Evolutionary conservation across 1,140 invertebrate genomes (phyloP).

Genomic region (Drosophila ficusphila): DNA sequence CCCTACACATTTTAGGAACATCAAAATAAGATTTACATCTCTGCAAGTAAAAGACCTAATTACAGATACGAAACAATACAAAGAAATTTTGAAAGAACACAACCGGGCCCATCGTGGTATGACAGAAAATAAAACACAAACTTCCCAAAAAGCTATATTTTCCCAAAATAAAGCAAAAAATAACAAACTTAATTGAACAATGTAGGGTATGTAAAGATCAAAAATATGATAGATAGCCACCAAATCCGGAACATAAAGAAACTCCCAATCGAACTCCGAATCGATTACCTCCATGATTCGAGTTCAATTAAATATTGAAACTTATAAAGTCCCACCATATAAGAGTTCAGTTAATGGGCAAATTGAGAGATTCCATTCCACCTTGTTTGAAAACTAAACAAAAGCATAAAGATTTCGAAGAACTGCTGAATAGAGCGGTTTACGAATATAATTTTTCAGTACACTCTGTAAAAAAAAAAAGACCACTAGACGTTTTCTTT

Average conservation of each 20-base stretch:
- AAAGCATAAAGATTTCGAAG: constrained; percentile 4
- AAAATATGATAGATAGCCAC: constrained; percentile 18
- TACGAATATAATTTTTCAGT: constrained; percentile 39
- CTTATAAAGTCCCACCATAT: constrained; percentile 13
- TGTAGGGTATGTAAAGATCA: constrained; percentile 39
- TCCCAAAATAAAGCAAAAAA: constrained; percentile 4
- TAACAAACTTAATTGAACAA: background rate
- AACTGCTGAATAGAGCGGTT: constrained; percentile 28
- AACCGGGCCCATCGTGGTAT: constrained; percentile 19
- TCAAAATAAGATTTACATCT: too few species aligned
- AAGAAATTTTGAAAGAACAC: background rate
- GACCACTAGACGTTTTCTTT: constrained; percentile 41
- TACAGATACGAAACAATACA: too few species aligned
- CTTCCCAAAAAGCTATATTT: constrained; percentile 8
- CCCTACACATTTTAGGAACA: too few species aligned
- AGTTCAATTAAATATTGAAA: constrained; percentile 25
- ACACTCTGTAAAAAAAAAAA: constrained; percentile 36
- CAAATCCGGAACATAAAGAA: constrained; percentile 6
- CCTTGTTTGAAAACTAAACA: constrained; percentile 17
- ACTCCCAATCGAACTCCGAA: constrained; percentile 31
- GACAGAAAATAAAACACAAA: background rate
- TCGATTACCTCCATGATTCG: constrained; percentile 19
- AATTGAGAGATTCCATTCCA: constrained; percentile 45
- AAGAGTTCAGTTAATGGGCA: constrained; percentile 39
- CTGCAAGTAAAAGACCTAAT: too few species aligned